These are phyloP conservation scores for Temnothorax curvispinosus DNA, from an alignment of 1,140 invertebrate genomes.

Conservation along the genomic window DNA sequence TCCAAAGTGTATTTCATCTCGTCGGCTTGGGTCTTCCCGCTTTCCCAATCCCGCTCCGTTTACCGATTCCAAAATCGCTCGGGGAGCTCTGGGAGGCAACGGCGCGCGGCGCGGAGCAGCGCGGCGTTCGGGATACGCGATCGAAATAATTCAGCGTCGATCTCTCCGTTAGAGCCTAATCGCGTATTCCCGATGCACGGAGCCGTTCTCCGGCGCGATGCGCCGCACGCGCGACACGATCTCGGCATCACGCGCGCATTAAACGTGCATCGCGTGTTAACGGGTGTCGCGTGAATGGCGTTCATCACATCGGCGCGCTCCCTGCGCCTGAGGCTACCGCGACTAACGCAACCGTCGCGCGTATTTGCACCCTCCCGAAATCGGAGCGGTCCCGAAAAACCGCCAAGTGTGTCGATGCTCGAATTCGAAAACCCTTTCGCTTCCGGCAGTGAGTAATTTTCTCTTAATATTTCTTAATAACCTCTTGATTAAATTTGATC, in stretches of 20 bases:
- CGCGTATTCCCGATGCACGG: slow-evolving; percentile 45
- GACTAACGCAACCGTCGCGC: slow-evolving; percentile 4
- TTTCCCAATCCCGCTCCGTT: background rate
- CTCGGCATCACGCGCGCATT: slow-evolving; percentile 50
- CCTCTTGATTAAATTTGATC: no score
- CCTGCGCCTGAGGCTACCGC: background rate
- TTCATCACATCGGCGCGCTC: slow-evolving; percentile 10
- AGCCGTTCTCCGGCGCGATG: slow-evolving; percentile 6
- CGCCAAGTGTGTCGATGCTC: background rate
- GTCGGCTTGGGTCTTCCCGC: background rate
- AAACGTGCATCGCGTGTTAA: slow-evolving; percentile 62
- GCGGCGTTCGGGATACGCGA: slow-evolving; percentile 38
- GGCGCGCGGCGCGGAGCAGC: background rate
- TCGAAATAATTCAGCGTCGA: slow-evolving; percentile 54
- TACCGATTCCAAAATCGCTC: background rate
- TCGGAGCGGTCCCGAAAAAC: background rate
- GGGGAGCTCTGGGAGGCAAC: no score
- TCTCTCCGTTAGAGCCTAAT: slow-evolving; percentile 42
- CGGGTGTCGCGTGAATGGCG: slow-evolving; percentile 46
- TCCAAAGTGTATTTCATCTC: background rate
- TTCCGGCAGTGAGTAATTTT: no score
- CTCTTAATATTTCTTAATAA: no score
- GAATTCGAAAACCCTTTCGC: no score
- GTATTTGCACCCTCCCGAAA: background rate
- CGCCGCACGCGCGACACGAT: slow-evolving; percentile 59